Base-by-base conservation (phyloP, 2,113 vertebrate species). In the Seriola aureovittata region DNA sequence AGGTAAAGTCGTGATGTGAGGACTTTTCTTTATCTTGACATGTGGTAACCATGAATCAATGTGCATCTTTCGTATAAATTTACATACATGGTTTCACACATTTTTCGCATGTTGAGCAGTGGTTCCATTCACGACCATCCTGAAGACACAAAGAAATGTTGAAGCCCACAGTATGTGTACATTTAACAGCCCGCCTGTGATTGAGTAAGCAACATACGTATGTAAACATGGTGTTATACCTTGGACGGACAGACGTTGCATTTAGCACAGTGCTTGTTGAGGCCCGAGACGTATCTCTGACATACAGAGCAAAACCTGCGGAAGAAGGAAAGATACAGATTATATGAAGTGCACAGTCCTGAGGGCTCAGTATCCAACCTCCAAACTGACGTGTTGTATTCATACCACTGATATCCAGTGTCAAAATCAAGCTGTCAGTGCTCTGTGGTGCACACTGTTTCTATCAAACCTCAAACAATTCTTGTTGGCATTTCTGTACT, bases 51-150 rank as follows among this genome's bases (percentile, higher is more conserved):
- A 3, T 17, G 9, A 4, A 40, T 60, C 21, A 29, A 9, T 19
- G 23, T 67, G 23, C 6, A 42, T 25, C 5, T 9, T 4, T 2
- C 3, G 5, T 4, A 4, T 1, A 12, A 10, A 14, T 68, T 38
- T 64, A 88, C 98, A 95, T 95, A 99, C 98, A 97, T 38, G 98
- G 97, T 84, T 99, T 99, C 44, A 99, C 97, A 82, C 97, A 99
- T 83, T 95, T 97, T 78, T 93, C 93, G 91, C 98, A 99, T 21
- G 93, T 71, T 29, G 87, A 71, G 93, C 98, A 99, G 66, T 99
- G 98, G 59, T 93, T 97, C 98, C 98, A 99, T n/a, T 65, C 92
- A 70, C 96, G 96, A 21, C 98, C 97, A 40, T 99, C 97, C 97
- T 99, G 76, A 0, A 80, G 36, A 78, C 87, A 71, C 19, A 91